These are phyloP conservation scores for Trogon melanurus DNA, from an alignment of 2,113 vertebrate species.

Conservation along the genomic window DNA sequence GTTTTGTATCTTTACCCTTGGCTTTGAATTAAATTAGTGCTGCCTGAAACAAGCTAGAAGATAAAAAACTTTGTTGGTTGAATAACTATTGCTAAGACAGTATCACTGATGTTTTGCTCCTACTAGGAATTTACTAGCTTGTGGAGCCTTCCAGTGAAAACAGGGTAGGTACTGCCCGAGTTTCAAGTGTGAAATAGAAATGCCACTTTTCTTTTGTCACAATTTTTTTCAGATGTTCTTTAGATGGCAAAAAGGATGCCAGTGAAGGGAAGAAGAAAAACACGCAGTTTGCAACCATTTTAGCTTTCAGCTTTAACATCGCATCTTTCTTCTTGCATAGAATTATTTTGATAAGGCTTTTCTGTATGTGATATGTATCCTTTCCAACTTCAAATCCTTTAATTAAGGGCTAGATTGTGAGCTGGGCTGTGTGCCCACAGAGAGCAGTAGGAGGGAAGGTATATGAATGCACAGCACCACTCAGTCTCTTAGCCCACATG, in stretches of 20 bases:
- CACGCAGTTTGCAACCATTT: not conserved
- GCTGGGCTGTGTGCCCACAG: not conserved
- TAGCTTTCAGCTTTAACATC: not conserved
- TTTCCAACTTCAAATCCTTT: constrained; percentile 3
- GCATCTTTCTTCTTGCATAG: not conserved
- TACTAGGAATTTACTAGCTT: not conserved
- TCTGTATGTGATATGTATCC: not conserved
- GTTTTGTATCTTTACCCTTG: not conserved
- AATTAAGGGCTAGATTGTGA: not conserved
- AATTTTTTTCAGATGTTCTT: not conserved
- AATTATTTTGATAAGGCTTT: constrained; percentile 19
- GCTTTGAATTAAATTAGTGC: not conserved
- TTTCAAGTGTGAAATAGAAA: not conserved
- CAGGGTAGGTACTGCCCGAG: not conserved
- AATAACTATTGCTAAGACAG: not conserved
- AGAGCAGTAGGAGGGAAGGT: not conserved
- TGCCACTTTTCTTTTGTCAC: not conserved
- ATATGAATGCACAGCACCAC: not conserved
- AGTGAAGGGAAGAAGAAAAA: not conserved
- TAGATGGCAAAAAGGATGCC: not conserved
- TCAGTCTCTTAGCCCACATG: not conserved
- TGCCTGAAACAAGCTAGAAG: not conserved
- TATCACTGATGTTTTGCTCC: not conserved
- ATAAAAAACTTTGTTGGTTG: not conserved
- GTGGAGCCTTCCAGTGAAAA: not conserved